Evolutionary conservation across 2,888 invertebrate species (phyloP), one percentile per base, ranked within the genome.

Genomic region (Axea sp.): DNA sequence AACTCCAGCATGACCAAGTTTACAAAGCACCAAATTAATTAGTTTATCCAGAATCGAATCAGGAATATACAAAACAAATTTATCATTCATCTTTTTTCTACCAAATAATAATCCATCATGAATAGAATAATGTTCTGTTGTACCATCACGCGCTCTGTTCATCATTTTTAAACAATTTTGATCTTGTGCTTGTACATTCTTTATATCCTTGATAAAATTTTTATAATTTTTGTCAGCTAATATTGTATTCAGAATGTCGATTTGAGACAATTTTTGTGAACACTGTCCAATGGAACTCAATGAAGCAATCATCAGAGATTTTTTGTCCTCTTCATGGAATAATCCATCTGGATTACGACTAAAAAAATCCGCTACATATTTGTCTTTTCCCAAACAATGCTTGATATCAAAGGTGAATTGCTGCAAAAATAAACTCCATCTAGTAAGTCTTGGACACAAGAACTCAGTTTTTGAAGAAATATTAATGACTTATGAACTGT

Each of bases 1-100:
- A 1, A 71, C 57, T 2, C 60, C 60, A 5, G 55, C 26, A 26
- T 71, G 74, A 3, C 55, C 65, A 5, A 65, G 41, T 41, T 59
- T 68, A 5, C 43, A 41, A 12, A 69, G 74, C 5, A 60, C 33
- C 1, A 37, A 9, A 3, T 43, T 41, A 12, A 75, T 59, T 1
- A 75, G 12, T 14, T 26, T n/a, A 9, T 8, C 1, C 0, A 30
- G 22, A 4, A 75, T 4, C 3, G 6, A 7, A 9, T 30, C 8
- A 0, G 73, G 73, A 19, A 73, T 60, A 9, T 60, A 28, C 8
- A 73, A 3, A 12, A 31, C 55, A 45, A 49, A 72, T 7, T 37
- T 26, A 1, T 39, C 5, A 17, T 1, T n/a, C 2, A 31, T 39
- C 7, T 45, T 37, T 4, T 1, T 3, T 19, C 1, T 26, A 9